Conservation (phyloP, 2,888 invertebrate genomes). For the Nesidiocoris tenuis region DNA sequence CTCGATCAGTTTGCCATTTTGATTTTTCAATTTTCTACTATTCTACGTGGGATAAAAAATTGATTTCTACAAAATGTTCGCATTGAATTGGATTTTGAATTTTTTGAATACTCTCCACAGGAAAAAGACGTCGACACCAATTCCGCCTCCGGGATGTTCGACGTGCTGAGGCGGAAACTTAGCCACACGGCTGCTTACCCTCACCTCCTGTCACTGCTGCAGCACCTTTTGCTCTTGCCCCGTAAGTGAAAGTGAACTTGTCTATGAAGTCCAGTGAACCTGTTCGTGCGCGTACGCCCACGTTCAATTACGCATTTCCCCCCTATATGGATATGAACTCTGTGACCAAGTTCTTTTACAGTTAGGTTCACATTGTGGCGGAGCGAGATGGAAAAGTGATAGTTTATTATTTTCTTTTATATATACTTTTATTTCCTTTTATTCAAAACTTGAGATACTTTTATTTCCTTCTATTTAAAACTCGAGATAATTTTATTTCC, state of each 20-base stretch:
- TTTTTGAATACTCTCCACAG: too few relatives aligned
- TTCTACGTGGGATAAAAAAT: not conserved
- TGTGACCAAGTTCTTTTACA: too few relatives aligned
- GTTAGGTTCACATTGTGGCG: too few relatives aligned
- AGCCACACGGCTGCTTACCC: conserved; percentile 91
- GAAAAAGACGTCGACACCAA: conserved; percentile 86
- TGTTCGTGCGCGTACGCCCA: too few relatives aligned
- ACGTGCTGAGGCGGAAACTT: conserved; percentile 80
- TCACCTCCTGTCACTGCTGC: conserved; percentile 84
- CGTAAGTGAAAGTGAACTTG: conserved; percentile 45
- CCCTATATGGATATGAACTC: too few relatives aligned
- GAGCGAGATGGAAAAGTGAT: too few relatives aligned
- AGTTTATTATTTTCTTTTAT: too few relatives aligned
- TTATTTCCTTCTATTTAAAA: too few relatives aligned
- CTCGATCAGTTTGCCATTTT: conserved; percentile 20
- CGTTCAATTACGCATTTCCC: too few relatives aligned
- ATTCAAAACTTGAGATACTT: too few relatives aligned
- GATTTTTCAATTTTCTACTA: not conserved
- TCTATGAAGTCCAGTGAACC: not conserved
- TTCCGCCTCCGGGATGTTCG: conserved; percentile 91
- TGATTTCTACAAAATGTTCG: not conserved
- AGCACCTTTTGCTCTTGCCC: conserved; percentile 55
- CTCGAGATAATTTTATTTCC: too few relatives aligned
- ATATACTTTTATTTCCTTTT: too few relatives aligned
- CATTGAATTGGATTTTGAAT: not conserved